Conservation (phyloP, 37 sponge, comb jelly and placozoan species). For the Lycopodina hypogea region DNA sequence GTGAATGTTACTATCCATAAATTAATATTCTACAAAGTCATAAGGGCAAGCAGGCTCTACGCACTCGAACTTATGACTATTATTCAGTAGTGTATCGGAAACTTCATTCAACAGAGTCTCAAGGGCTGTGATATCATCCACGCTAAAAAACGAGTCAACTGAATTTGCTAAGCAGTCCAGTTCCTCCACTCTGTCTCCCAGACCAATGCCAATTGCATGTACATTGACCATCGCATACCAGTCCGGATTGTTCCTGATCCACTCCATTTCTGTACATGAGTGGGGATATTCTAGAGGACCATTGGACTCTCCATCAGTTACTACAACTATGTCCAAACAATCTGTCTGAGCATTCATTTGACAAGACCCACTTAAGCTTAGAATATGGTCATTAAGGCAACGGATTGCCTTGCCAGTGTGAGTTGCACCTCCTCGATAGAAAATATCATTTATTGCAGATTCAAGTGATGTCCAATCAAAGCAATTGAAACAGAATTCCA, state of each 20-base stretch:
- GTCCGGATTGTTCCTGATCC: background rate
- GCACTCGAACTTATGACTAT: too few species aligned
- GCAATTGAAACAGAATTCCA: slow-evolving; percentile 21
- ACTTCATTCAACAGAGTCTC: background rate
- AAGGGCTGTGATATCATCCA: background rate
- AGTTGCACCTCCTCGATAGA: slow-evolving; percentile 1
- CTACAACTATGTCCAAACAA: slow-evolving; percentile 7
- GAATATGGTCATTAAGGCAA: background rate
- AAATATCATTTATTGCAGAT: background rate
- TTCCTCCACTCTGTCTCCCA: background rate
- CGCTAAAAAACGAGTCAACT: background rate
- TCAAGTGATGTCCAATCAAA: background rate
- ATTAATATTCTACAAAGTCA: too few species aligned
- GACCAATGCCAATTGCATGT: slow-evolving; percentile 17
- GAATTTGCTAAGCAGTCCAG: background rate
- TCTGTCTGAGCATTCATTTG: background rate
- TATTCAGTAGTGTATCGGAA: background rate
- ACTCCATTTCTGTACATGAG: background rate
- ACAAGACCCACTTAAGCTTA: background rate
- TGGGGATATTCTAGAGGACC: background rate
- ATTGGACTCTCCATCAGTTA: slow-evolving; percentile 14
- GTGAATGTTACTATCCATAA: too few species aligned
- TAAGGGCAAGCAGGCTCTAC: too few species aligned
- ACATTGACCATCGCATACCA: background rate
- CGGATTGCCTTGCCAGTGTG: background rate